phyloP scores from a whole-genome alignment of 2,888 invertebrate genomes.

The Halictus quadricinctus region DNA sequence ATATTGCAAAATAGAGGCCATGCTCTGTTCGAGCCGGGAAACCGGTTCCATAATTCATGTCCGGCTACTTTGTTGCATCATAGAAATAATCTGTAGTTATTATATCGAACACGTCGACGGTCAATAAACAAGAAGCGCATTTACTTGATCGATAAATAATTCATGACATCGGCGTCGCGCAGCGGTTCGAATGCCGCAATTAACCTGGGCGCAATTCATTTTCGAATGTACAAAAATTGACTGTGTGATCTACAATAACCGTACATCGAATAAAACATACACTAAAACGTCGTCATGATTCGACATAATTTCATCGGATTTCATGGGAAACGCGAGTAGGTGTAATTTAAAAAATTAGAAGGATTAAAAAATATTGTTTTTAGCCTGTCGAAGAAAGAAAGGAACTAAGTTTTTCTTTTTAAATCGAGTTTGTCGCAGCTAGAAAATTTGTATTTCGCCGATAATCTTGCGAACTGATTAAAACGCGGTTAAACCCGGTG shows the following conservation, averaged over 20 bases:
- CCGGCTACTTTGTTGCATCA: constrained; percentile 7
- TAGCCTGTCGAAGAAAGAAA: too few relatives aligned
- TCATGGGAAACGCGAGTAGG: neutral
- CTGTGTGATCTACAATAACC: neutral
- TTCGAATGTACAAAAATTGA: neutral
- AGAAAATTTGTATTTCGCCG: neutral
- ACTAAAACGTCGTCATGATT: neutral
- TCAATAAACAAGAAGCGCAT: neutral
- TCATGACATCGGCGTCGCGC: neutral
- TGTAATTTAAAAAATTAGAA: neutral
- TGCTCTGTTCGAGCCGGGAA: neutral
- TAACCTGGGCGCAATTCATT: neutral
- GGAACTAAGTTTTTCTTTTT: too few relatives aligned
- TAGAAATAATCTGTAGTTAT: constrained; percentile 5
- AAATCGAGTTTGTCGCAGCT: neutral
- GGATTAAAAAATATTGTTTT: too few relatives aligned
- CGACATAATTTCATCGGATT: neutral
- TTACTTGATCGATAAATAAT: constrained; percentile 2
- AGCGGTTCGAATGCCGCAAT: neutral
- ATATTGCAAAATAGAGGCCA: neutral
- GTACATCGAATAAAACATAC: neutral
- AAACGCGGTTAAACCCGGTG: neutral
- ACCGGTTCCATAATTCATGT: constrained; percentile 42
- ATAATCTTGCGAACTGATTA: neutral
- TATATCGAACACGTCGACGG: neutral